Conservation (phyloP, 2,888 invertebrate genomes). For the Dynastes tityus region DNA sequence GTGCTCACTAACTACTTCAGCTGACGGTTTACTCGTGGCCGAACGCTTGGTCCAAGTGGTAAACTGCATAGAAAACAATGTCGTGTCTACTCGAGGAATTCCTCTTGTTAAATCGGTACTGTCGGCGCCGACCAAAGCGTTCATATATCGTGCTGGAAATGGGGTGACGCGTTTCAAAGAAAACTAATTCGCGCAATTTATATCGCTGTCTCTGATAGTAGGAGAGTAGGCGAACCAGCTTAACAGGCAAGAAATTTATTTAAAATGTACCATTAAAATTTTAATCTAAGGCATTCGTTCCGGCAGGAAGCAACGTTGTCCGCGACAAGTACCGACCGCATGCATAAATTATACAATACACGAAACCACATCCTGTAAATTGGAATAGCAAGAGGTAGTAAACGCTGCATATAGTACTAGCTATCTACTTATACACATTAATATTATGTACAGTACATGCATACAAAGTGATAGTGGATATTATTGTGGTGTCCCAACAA, state of each 20-base stretch:
- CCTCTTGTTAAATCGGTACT: slow-evolving; percentile 37
- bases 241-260: slow-evolving; percentile 47
- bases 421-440: neutral
- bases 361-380: slow-evolving; percentile 51
- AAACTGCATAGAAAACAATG: slow-evolving; percentile 5
- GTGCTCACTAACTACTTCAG: neutral
- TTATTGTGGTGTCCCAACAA: no score
- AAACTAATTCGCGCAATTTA: slow-evolving; percentile 42
- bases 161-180: slow-evolving; percentile 44
- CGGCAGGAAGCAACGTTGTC: slow-evolving; percentile 44
- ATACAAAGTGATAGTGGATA: neutral
- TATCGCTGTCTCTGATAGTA: slow-evolving; percentile 31
- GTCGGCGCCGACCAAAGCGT: slow-evolving; percentile 36
- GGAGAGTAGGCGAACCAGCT: slow-evolving; percentile 23
- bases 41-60: neutral
- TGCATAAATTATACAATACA: slow-evolving; percentile 50
- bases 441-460: neutral
- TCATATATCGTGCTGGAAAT: slow-evolving; percentile 37
- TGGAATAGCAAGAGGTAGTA: slow-evolving; percentile 49
- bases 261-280: slow-evolving; percentile 45
- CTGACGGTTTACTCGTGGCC: neutral
- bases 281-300: slow-evolving; percentile 48
- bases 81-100: slow-evolving; percentile 21
- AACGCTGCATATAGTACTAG: neutral
- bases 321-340: slow-evolving; percentile 47